Evolutionary conservation across 2,888 invertebrate species (phyloP).

Genomic region (Caenorhabditis imperialis): DNA sequence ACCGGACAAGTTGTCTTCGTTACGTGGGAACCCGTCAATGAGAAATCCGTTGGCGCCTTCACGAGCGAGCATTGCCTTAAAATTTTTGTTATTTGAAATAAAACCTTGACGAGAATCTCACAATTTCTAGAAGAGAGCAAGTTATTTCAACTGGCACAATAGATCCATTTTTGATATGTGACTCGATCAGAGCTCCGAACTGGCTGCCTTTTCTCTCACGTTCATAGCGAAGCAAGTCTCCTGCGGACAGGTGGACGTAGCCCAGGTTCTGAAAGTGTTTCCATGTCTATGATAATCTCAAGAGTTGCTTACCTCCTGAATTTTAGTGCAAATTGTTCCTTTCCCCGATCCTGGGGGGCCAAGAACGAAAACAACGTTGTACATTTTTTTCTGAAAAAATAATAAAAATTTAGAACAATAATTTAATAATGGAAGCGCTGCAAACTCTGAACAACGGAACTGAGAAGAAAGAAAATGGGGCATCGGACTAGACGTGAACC

Average conservation of each 20-base stretch:
- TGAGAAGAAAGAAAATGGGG: too few species aligned
- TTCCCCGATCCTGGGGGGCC: slow-evolving; percentile 98
- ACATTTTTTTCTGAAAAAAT: slow-evolving; percentile 8
- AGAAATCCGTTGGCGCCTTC: slow-evolving; percentile 83
- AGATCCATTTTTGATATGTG: slow-evolving; percentile 90
- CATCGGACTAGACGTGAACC: slow-evolving; percentile 5
- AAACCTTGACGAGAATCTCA: not conserved
- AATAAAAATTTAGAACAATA: not conserved
- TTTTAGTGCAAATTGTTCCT: slow-evolving; percentile 93
- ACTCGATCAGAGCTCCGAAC: slow-evolving; percentile 88
- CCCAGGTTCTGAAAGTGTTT: slow-evolving; percentile 79
- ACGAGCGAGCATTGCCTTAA: slow-evolving; percentile 71
- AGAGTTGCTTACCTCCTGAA: slow-evolving; percentile 83
- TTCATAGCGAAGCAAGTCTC: slow-evolving; percentile 94
- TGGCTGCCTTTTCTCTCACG: slow-evolving; percentile 83
- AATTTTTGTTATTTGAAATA: not conserved
- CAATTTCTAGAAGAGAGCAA: slow-evolving; percentile 91
- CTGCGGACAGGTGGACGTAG: slow-evolving; percentile 82
- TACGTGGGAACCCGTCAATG: slow-evolving; percentile 98
- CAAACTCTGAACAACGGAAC: too few species aligned
- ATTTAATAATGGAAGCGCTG: too few species aligned
- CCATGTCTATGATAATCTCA: too few species aligned
- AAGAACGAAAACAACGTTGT: slow-evolving; percentile 93
- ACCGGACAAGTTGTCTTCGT: slow-evolving; percentile 94
- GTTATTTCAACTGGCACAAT: slow-evolving; percentile 99